Base-by-base conservation (phyloP, 2,113 vertebrate genomes). In the Anthoscopus minutus region DNA sequence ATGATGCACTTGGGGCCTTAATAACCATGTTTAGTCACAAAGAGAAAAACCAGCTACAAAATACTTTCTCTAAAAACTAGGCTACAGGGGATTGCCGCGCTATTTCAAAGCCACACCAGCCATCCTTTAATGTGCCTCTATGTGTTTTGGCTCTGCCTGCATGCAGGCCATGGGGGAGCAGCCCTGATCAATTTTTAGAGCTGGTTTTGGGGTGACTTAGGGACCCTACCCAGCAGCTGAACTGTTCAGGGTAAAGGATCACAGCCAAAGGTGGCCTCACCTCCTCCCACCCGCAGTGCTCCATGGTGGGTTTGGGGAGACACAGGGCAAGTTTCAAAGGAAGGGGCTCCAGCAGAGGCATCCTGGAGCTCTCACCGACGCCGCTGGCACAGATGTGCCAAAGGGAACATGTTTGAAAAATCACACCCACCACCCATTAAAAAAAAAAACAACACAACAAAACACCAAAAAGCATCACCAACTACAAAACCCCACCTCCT, bases 1-100 rank as follows among this genome's bases (percentile, higher is more conserved):
- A 96, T 89, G 83, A 93, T 96, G 94, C 91, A 93, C 95, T 96
- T 60, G 4, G 56, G 86, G 96, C 95, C 90, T 96, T 96, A 94
- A 96, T 95, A 94, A 88, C 82, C 31, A 11, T 0, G 7, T 93
- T 96, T 94, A 96, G 91, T 95, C 92, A 96, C 94, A 92, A 92
- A 96, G 94, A 89, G 72, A 96, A 95, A 93, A 96, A 78, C 47
- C 92, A 96, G 81, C 88, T 94, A 91, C 83, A 76, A 93, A 93
- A 92, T 92, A 62, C 91, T 91, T 84, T 93, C 96, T 83, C 86
- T 91, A 94, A 95, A 96, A 96, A 84, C 86, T 77, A 96, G 91
- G 95, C 96, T 93, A 95, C 92, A 93, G 96, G 96, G 96, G 88
- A 92, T 94, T 62, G 83, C 89, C 0, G 1, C 0, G 1, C 81